Evolutionary conservation across 2,888 invertebrate genomes (phyloP), one percentile per base, ranked within the genome.

Genomic region (Pollenia labialis): DNA sequence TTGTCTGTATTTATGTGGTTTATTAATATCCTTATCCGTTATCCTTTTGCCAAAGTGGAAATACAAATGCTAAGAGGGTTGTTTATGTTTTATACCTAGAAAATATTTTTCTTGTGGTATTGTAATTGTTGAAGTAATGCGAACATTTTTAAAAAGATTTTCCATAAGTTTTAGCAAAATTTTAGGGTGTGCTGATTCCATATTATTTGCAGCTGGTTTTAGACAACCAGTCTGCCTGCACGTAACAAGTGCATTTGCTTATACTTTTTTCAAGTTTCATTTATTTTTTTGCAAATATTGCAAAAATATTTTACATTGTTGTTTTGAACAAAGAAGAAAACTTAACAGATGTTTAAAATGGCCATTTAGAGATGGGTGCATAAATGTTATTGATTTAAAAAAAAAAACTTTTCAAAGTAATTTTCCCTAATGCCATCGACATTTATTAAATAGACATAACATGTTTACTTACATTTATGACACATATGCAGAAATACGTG

Each of bases 331-430:
- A 12, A 8, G 50, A 46, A 44, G 3, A 82, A 82, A 86, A 74
- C 87, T 77, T 81, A 84, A 74, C 87, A 87, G 87, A 87, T 87
- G 87, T 84, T 77, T 9, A 46, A 85, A 87, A 87, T 87, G 77
- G 77, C 77, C 74, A 74, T 81, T 84, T 69, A 72, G 77, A 50
- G 62, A 74, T 84, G 81, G 54, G 46, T 84, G 72, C 81, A 74
- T 64, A 46, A 64, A 74, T 81, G 66, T 58, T 74, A 64, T 80
- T 66, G 32, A 44, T 58, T 50, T 64, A 56, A 44, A 62, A 1
- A 48, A 18, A 72, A 44, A 64, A 56, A 81, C 46, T 79, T 82
- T 82, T 74, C 54, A 77, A 44, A 79, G 66, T 74, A 48, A 60
- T 72, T 76, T 83, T 60, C 48, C 23, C 66, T 87, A 76, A 81